phyloP scores from a whole-genome alignment of 2,113 vertebrate genomes.

The Cyphomyrus plagiostoma region DNA sequence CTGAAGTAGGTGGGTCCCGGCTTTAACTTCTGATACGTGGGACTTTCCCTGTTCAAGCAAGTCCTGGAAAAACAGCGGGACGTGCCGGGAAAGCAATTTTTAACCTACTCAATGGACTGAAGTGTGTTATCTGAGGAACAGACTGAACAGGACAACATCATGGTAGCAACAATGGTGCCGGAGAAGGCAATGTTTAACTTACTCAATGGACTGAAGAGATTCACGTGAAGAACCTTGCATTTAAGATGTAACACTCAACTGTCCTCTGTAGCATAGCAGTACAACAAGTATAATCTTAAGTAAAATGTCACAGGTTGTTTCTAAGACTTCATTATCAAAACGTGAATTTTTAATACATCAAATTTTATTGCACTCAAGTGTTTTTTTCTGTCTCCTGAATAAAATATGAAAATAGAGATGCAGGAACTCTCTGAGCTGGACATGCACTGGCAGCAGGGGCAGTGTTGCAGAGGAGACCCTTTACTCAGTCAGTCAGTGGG shows the following conservation, averaged over 20 bases:
- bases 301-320: not conserved
- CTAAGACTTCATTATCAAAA: not conserved
- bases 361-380: conserved; percentile 12
- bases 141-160: not conserved
- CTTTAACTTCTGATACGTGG: not conserved
- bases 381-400: not conserved
- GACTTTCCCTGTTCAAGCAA: not conserved
- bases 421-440: not conserved
- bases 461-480: not conserved
- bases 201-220: not conserved
- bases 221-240: not conserved
- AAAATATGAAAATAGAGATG: not conserved
- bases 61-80: not conserved
- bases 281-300: not conserved
- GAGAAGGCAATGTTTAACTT: conserved; percentile 3
- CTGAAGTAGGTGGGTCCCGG: not conserved
- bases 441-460: no score
- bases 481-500: not conserved
- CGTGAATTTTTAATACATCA: conserved; percentile 24
- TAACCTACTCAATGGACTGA: not conserved
- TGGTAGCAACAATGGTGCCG: not conserved
- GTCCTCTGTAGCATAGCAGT: not conserved
- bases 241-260: not conserved
- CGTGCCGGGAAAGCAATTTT: not conserved
- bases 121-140: not conserved